These are phyloP conservation scores for Himalopsyche kuldschensis DNA, from an alignment of 2,888 invertebrate genomes.

Conservation along the genomic window DNA sequence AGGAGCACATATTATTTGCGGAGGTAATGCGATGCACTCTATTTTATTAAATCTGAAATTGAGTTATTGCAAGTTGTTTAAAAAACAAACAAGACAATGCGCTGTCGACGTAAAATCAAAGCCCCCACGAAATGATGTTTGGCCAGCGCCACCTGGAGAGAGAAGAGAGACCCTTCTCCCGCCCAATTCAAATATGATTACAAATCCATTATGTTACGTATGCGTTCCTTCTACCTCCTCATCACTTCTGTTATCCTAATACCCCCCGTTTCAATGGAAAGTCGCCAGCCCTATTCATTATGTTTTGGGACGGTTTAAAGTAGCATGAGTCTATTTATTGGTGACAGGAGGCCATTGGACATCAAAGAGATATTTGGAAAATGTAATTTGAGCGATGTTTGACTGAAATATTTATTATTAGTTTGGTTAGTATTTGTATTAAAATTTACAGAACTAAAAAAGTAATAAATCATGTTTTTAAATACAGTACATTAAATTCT, in stretches of 20 bases:
- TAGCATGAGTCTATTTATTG: neutral
- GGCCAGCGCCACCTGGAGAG: neutral
- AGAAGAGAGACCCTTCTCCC: neutral
- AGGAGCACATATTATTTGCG: neutral
- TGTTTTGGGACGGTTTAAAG: neutral
- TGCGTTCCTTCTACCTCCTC: constrained; percentile 3
- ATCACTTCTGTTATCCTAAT: constrained; percentile 3
- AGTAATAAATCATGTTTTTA: too few species aligned
- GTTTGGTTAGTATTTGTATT: too few species aligned
- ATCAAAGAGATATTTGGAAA: neutral
- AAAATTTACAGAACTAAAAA: too few species aligned
- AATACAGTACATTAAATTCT: too few species aligned
- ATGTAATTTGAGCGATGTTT: neutral
- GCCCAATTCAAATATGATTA: constrained; percentile 11
- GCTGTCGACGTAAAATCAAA: neutral
- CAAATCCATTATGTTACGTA: constrained; percentile 12
- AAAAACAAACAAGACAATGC: neutral
- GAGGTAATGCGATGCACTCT: neutral
- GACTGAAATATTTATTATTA: neutral
- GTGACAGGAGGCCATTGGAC: neutral
- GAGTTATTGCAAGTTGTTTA: neutral
- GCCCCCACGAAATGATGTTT: neutral
- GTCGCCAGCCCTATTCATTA: constrained; percentile 3
- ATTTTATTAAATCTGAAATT: neutral
- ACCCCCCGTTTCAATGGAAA: neutral